phyloP scores from a whole-genome alignment of 2,888 invertebrate genomes.

The Tubulanus polymorphus region DNA sequence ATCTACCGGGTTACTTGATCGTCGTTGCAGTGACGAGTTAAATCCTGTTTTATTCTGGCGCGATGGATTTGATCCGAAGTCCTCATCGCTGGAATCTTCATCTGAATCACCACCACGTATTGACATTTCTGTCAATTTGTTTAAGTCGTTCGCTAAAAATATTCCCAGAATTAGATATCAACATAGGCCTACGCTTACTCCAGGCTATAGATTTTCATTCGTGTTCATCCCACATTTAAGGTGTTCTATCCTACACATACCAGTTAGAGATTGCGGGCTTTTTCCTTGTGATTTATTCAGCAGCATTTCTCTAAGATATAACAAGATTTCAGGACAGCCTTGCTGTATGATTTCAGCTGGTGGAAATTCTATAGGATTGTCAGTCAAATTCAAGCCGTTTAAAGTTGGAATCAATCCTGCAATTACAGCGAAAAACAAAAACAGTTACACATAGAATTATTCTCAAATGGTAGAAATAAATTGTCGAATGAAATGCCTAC shows the following conservation, averaged over 20 bases:
- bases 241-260: too few relatives aligned
- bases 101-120: background rate
- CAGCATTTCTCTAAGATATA: slow-evolving; percentile 41
- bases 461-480: background rate
- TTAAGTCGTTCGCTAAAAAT: too few relatives aligned
- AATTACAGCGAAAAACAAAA: slow-evolving; percentile 5
- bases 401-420: slow-evolving; percentile 44
- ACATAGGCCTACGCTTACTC: too few relatives aligned
- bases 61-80: background rate
- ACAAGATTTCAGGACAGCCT: slow-evolving; percentile 42
- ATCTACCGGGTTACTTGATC: too few relatives aligned
- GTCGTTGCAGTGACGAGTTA: too few relatives aligned
- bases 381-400: slow-evolving; percentile 45
- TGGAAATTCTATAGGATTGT: slow-evolving; percentile 51
- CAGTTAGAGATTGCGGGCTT: background rate
- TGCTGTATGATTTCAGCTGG: slow-evolving; percentile 42
- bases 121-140: background rate
- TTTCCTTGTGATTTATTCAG: slow-evolving; percentile 31
- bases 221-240: background rate
- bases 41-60: too few relatives aligned
- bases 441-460: background rate
- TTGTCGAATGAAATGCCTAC: slow-evolving; percentile 21
- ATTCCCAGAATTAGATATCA: too few relatives aligned
- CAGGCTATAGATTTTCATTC: background rate
- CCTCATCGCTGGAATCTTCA: background rate